These are phyloP conservation scores for Peromyscus californicus DNA, from an alignment of 2,113 vertebrate genomes.

Conservation along the genomic window DNA sequence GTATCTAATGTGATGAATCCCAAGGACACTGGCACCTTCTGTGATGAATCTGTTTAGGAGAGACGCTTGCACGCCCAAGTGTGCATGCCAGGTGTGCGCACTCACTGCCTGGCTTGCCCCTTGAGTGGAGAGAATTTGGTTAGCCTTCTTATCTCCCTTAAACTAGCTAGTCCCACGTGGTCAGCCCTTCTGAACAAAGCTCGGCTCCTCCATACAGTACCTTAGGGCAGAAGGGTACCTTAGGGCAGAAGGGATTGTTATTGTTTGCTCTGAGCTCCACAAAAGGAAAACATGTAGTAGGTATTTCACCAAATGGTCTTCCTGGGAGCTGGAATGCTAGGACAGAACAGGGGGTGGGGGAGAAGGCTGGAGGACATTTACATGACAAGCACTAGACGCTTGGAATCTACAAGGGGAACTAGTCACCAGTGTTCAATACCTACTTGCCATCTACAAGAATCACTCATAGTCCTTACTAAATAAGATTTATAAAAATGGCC, in stretches of 20 bases:
- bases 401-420: background rate
- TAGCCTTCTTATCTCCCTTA: too few species aligned
- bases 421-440: background rate
- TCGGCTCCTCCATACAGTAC: background rate
- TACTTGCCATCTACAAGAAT: conserved; percentile 13
- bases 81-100: too few species aligned
- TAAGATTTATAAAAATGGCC: conserved; percentile 5
- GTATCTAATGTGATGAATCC: background rate
- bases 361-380: background rate
- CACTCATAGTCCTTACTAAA: background rate
- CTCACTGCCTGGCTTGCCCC: fast-evolving
- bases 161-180: background rate
- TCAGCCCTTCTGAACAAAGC: background rate
- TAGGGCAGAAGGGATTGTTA: background rate
- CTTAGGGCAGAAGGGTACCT: background rate
- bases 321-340: background rate
- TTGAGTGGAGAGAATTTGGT: background rate
- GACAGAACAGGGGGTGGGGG: fast-evolving
- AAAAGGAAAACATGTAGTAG: background rate
- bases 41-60: background rate
- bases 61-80: background rate
- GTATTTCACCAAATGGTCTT: background rate
- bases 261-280: background rate
- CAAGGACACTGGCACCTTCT: background rate
- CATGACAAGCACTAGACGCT: background rate